These are phyloP conservation scores for Halyomorpha halys DNA, from an alignment of 1,140 invertebrate genomes.

Conservation along the genomic window DNA sequence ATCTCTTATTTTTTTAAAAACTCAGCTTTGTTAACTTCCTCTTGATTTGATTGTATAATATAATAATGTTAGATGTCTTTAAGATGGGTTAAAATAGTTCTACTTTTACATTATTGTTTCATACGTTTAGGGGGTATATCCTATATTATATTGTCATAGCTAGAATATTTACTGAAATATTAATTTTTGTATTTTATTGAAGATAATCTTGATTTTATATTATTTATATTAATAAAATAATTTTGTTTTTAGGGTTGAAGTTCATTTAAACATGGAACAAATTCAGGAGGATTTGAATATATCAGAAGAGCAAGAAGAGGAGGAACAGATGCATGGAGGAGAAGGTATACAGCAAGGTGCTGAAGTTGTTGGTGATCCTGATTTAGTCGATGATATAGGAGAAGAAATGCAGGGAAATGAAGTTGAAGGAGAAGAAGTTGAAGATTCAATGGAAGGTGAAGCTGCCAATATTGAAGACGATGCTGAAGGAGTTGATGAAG, in stretches of 20 bases:
- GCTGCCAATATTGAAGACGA: conserved; percentile 3
- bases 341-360: not conserved
- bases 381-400: conserved; percentile 6
- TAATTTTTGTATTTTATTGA: no score
- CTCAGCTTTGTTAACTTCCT: no score
- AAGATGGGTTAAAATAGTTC: no score
- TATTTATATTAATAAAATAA: no score
- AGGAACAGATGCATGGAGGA: conserved; percentile 7
- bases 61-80: no score
- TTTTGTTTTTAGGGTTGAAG: not conserved
- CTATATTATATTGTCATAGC: no score
- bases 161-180: no score
- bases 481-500: conserved; percentile 7
- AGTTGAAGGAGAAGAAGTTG: conserved; percentile 12
- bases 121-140: no score
- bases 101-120: no score
- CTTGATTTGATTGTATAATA: no score
- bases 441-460: conserved; percentile 21
- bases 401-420: conserved; percentile 4
- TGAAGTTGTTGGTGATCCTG: not conserved
- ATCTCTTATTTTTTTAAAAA: no score
- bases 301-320: not conserved
- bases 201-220: no score
- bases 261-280: not conserved
- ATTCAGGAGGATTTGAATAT: not conserved